Conservation (phyloP, 2,797 vertebrate genomes). For the Hybognathus amarus region DNA sequence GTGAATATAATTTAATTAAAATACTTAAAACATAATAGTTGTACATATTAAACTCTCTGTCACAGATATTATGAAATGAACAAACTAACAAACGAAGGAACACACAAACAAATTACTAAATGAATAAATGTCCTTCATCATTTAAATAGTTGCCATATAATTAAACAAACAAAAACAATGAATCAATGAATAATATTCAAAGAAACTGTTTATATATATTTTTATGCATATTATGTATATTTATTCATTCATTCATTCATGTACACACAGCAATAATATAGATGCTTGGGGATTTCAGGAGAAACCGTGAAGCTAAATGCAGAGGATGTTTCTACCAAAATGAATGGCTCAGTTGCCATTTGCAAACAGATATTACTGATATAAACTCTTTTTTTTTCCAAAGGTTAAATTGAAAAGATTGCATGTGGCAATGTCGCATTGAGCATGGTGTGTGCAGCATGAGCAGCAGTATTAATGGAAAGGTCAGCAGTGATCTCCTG, state of each 20-base stretch:
- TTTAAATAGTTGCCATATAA: too few relatives aligned
- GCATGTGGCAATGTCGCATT: slow-evolving; percentile 42
- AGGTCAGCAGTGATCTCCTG: slow-evolving; percentile 48
- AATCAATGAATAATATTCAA: too few relatives aligned
- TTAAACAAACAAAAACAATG: too few relatives aligned
- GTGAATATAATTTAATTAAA: too few relatives aligned
- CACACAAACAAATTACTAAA: not conserved
- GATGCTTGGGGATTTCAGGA: not conserved
- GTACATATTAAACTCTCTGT: not conserved
- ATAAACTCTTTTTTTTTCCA: not conserved
- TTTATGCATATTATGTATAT: too few relatives aligned
- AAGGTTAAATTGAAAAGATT: slow-evolving; percentile 51
- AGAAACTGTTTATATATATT: too few relatives aligned
- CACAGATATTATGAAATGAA: not conserved
- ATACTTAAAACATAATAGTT: too few relatives aligned
- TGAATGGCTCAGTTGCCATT: slow-evolving; percentile 22
- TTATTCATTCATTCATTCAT: too few relatives aligned
- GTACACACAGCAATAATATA: not conserved
- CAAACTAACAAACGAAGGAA: not conserved
- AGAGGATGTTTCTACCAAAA: not conserved
- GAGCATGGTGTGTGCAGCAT: slow-evolving; percentile 5
- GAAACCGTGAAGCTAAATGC: not conserved
- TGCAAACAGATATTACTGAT: slow-evolving; percentile 17
- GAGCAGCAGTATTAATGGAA: slow-evolving; percentile 47
- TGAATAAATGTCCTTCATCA: too few relatives aligned